Evolutionary conservation across 2,113 vertebrate species (phyloP).

Genomic region (Glaucidium brasilianum): DNA sequence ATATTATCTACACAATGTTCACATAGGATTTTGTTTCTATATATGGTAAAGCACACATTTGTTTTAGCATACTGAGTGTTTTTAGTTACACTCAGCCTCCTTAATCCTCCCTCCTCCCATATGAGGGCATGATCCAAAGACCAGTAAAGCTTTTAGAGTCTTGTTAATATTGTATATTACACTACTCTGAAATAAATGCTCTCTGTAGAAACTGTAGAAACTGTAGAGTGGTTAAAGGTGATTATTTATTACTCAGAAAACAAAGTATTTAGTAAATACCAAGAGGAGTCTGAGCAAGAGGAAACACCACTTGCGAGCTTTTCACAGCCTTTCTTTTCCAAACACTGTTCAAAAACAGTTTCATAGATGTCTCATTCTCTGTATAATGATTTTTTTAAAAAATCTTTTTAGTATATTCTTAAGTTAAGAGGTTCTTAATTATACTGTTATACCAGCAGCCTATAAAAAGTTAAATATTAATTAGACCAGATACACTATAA

Average conservation of each 20-base stretch:
- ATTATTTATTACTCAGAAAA: neutral
- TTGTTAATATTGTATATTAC: neutral
- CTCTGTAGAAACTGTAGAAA: neutral
- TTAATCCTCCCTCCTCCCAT: neutral
- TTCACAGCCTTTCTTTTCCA: neutral
- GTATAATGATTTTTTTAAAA: neutral
- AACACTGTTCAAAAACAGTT: neutral
- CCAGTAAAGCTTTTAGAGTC: neutral
- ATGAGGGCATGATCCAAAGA: neutral
- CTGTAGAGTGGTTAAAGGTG: neutral
- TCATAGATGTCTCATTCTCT: neutral
- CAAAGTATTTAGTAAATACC: neutral
- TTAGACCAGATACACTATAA: neutral
- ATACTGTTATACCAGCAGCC: neutral
- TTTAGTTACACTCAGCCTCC: neutral
- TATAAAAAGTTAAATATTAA: neutral
- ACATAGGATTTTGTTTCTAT: constrained; percentile 6
- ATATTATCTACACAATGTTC: neutral
- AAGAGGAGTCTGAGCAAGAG: neutral
- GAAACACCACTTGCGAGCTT: neutral
- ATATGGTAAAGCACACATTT: neutral
- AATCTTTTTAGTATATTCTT: neutral
- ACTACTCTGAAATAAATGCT: neutral
- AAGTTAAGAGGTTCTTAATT: neutral
- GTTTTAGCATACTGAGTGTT: neutral